phyloP scores from a whole-genome alignment of 2,797 vertebrate genomes.

The Meda fulgida region DNA sequence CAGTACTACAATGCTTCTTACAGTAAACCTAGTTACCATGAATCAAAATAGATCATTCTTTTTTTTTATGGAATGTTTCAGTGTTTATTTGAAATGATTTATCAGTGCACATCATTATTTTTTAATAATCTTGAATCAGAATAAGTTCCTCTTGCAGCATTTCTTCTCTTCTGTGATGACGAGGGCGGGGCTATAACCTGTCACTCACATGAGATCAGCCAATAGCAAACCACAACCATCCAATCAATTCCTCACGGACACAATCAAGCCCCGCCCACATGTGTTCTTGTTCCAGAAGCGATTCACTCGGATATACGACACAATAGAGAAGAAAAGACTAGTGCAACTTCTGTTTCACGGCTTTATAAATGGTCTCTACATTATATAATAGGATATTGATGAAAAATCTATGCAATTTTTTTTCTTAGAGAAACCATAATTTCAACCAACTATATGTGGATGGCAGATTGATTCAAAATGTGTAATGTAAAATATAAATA shows the following conservation, averaged over 20 bases:
- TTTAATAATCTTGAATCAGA: background rate
- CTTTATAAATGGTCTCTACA: background rate
- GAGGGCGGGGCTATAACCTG: background rate
- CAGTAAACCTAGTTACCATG: background rate
- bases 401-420: background rate
- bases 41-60: background rate
- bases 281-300: background rate
- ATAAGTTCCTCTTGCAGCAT: background rate
- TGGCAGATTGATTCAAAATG: background rate
- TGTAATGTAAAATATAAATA: background rate
- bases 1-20: background rate
- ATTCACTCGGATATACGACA: background rate
- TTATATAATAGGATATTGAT: background rate
- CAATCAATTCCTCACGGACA: background rate
- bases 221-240: background rate
- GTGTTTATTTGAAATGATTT: background rate
- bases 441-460: background rate
- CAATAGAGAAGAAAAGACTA: background rate
- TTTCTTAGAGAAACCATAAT: background rate
- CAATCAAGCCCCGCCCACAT: background rate
- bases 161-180: background rate
- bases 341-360: background rate
- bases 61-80: background rate
- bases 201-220: background rate
- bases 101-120: background rate